phyloP scores from a whole-genome alignment of 2,797 vertebrate species.

The Neostethus bicornis region DNA sequence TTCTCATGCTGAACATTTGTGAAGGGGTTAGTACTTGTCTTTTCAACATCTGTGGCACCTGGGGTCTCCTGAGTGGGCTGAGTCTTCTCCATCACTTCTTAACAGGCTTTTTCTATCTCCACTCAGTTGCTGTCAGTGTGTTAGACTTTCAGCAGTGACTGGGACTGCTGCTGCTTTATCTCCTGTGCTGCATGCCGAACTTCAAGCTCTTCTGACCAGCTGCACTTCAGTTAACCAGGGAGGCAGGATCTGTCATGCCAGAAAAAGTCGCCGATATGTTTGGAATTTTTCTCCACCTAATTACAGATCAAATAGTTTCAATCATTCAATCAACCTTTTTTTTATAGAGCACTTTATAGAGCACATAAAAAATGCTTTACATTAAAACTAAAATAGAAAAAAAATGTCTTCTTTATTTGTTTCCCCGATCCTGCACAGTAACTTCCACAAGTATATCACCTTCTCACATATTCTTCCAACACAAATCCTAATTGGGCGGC shows the following conservation, averaged over 20 bases:
- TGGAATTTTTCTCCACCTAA: neutral
- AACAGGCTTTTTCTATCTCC: conserved; percentile 1
- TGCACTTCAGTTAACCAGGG: conserved; percentile 2
- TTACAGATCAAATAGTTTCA: neutral
- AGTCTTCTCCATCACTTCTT: neutral
- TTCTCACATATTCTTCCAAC: too few relatives aligned
- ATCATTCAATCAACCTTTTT: too few relatives aligned
- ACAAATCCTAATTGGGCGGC: too few relatives aligned
- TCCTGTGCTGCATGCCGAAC: conserved; percentile 8
- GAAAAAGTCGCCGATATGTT: neutral
- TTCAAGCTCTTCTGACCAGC: conserved; percentile 9
- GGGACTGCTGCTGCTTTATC: conserved; percentile 12
- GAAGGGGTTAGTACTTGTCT: neutral
- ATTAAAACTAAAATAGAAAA: too few relatives aligned
- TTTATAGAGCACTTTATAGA: too few relatives aligned
- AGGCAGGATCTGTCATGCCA: neutral
- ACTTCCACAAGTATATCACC: too few relatives aligned
- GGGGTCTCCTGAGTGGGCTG: neutral
- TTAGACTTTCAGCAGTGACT: neutral
- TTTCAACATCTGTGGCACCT: neutral
- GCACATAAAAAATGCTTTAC: too few relatives aligned
- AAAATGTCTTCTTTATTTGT: too few relatives aligned
- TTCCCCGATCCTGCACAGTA: too few relatives aligned
- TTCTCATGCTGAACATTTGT: neutral
- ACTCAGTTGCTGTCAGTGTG: neutral